A percentile compares a stretch with the other conserved stretches of the same genome.
Evolutionary conservation across 2,888 invertebrate species (phyloP).

Genomic region (Apodemia hepburni): DNA sequence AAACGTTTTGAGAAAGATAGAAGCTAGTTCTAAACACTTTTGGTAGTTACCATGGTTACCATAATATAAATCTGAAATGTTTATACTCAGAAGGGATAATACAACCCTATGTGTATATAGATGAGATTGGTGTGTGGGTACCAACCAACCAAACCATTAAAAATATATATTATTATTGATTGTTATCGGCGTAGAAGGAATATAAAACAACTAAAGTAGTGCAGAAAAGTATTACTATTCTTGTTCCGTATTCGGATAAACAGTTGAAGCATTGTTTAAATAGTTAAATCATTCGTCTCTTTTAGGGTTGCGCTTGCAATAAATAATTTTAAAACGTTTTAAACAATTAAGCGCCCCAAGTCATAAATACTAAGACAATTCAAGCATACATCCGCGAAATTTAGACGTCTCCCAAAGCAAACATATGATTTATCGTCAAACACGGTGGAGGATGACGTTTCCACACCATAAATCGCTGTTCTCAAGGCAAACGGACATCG

Average conservation of each 20-base stretch:
- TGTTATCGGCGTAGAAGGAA: neutral
- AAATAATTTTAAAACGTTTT: conserved; percentile 18
- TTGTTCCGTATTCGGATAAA: neutral
- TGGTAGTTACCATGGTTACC: too few relatives aligned
- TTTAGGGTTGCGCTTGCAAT: conserved; percentile 3
- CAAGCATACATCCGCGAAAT: conserved; percentile 48
- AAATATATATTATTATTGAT: too few relatives aligned
- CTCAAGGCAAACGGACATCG: conserved; percentile 72
- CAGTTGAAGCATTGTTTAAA: neutral
- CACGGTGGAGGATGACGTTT: conserved; percentile 72
- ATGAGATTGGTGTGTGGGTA: too few relatives aligned
- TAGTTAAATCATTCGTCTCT: neutral
- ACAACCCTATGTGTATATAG: too few relatives aligned
- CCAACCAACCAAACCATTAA: too few relatives aligned
- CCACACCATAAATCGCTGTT: conserved; percentile 72
- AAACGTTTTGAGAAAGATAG: too few relatives aligned
- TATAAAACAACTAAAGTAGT: neutral
- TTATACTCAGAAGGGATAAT: too few relatives aligned
- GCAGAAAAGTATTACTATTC: too few relatives aligned
- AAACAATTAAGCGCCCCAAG: conserved; percentile 31
- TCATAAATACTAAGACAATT: conserved; percentile 43
- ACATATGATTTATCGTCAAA: conserved; percentile 72
- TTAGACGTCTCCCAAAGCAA: conserved; percentile 64
- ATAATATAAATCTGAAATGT: too few relatives aligned
- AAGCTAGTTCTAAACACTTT: too few relatives aligned